Base-by-base conservation (phyloP, 2,888 invertebrate species). In the Andrena haemorrhoa region DNA sequence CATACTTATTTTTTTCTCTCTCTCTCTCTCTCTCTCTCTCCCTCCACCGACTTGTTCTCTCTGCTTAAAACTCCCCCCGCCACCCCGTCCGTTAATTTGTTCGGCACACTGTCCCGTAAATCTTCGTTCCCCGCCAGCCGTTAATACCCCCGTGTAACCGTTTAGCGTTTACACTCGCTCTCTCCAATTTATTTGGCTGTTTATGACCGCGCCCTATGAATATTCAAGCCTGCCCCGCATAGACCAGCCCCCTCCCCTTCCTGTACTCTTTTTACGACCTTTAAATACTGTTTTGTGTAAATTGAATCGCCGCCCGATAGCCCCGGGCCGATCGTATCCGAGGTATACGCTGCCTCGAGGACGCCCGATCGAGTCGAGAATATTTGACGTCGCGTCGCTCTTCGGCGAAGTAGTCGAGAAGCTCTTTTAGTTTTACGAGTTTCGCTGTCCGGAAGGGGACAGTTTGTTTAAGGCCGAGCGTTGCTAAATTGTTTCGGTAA, bases 121-220 rank as follows among this genome's bases (percentile, higher is more conserved):
- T 79, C 71, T 66, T 61, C 51, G 41, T 20, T 41, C 51, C 29
- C 63, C 10, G n/a, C 29, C 70, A 12, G 26, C 49, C 61, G 74
- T 66, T 78, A 66, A 71, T 71, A 71, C 53, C 33, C 41, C 51
- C 66, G 60, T 77, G 79, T 79, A 78, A 79, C 78, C 78, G 75
- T 79, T 79, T 77, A 79, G 79, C 78, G 66, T 79, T 41, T 79
- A 79, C 79, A 77, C 78, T 61, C 60, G 71, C 61, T 71, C 71
- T 77, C 70, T 71, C 79, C 79, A 66, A 77, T 79, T 79, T 79
- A 79, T 79, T 77, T 53, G 51, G 33, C 78, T 79, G 78, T 79
- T 79, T 77, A 79, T 77, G 78, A 77, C 31, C 78, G 26, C 20
- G 12, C 20, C 12, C 78, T 79, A 79, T 77, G 79, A 77, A 79